Evolutionary conservation across 2,113 vertebrate species (phyloP).

Genomic region (Merops nubicus): DNA sequence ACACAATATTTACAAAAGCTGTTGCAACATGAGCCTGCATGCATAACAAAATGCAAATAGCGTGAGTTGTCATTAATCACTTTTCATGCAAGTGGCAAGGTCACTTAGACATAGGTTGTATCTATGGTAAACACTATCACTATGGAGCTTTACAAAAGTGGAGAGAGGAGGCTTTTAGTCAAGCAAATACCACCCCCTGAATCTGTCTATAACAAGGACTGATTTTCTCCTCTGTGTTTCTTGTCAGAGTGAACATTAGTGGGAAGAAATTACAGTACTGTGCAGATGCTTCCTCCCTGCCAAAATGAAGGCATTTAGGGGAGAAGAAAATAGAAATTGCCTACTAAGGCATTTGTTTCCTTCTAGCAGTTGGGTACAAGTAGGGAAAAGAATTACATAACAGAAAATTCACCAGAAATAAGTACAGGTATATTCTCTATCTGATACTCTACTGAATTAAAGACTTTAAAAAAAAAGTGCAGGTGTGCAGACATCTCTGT

Average conservation of each 20-base stretch:
- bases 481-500: not conserved
- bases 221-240: constrained; percentile 6
- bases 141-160: not conserved
- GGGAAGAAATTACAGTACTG: constrained; percentile 44
- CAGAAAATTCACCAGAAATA: not conserved
- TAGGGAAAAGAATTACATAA: not conserved
- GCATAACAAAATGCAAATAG: not conserved
- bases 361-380: not conserved
- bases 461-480: not conserved
- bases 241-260: constrained; percentile 5
- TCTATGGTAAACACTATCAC: not conserved
- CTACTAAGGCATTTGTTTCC: constrained; percentile 45
- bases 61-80: not conserved
- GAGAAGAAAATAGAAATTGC: constrained; percentile 45
- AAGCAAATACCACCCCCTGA: constrained; percentile 15
- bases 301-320: constrained; percentile 31
- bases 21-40: not conserved
- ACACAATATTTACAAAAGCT: not conserved
- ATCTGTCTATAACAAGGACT: not conserved
- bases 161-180: not conserved
- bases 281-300: constrained; percentile 27
- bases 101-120: not conserved
- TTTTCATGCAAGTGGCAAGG: not conserved
- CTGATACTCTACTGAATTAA: not conserved
- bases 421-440: not conserved